A percentile compares a stretch with the other conserved stretches of the same genome.
phyloP scores from a whole-genome alignment of 2,888 invertebrate species.

The Odontocerum albicorne region DNA sequence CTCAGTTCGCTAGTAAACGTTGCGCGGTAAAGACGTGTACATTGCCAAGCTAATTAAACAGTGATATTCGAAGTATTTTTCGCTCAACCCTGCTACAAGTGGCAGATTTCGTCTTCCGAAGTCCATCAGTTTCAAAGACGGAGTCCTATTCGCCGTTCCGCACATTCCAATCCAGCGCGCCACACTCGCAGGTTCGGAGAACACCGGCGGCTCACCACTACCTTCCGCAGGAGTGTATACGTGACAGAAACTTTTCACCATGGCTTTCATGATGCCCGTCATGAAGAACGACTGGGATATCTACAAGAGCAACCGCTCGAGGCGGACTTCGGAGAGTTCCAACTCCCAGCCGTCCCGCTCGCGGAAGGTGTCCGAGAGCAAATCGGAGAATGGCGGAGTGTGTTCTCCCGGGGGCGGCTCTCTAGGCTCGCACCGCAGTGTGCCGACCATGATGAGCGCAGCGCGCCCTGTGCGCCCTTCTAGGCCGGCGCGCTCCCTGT shows the following conservation, averaged over 20 bases:
- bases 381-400: conserved; percentile 72
- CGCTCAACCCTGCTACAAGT: not conserved
- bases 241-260: conserved; percentile 42
- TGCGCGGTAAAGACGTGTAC: too few species aligned
- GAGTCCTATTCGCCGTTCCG: not conserved
- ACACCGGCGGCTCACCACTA: not conserved
- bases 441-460: conserved; percentile 64
- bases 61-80: too few species aligned
- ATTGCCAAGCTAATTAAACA: too few species aligned
- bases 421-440: conserved; percentile 61
- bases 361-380: conserved; percentile 73
- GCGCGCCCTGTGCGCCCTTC: conserved; percentile 55
- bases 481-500: conserved; percentile 62
- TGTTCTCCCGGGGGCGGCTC: conserved; percentile 63
- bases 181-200: not conserved
- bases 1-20: too few species aligned
- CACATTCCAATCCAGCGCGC: not conserved
- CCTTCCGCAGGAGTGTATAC: not conserved
- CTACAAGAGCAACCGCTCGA: conserved; percentile 79
- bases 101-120: not conserved
- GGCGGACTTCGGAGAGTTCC: conserved; percentile 76
- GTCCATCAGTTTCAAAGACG: not conserved
- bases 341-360: conserved; percentile 62
- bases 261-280: conserved; percentile 96
- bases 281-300: conserved; percentile 93